Evolutionary conservation across 2,113 vertebrate genomes (phyloP).

Genomic region (Pungitius pungitius): DNA sequence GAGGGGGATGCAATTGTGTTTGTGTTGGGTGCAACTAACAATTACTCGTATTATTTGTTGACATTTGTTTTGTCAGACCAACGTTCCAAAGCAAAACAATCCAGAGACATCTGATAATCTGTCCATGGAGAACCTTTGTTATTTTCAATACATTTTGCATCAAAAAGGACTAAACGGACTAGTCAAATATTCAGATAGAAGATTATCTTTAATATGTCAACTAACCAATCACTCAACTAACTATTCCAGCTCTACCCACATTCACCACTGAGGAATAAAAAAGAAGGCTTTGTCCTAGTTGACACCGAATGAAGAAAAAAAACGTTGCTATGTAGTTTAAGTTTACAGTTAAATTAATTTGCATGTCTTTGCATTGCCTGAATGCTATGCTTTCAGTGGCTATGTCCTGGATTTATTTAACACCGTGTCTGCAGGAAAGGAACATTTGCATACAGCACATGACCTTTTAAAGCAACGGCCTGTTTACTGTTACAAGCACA

Average conservation of each 20-base stretch:
- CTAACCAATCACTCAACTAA: background rate
- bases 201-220: background rate
- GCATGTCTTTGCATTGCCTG: background rate
- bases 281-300: background rate
- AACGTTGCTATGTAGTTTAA: background rate
- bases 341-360: background rate
- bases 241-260: background rate
- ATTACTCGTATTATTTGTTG: background rate
- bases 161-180: background rate
- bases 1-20: background rate
- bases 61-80: background rate
- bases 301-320: background rate
- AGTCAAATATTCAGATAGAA: background rate
- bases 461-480: conserved; percentile 21
- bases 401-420: conserved; percentile 14
- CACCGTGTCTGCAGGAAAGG: conserved; percentile 35
- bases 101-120: background rate
- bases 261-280: background rate
- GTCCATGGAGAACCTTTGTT: background rate
- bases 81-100: background rate
- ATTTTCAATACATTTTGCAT: background rate
- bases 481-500: background rate
- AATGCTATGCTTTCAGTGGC: background rate
- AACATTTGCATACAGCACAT: conserved; percentile 45
- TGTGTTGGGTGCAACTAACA: background rate